phyloP scores from a whole-genome alignment of 1,140 invertebrate species.

The Lepidurus couesii region DNA sequence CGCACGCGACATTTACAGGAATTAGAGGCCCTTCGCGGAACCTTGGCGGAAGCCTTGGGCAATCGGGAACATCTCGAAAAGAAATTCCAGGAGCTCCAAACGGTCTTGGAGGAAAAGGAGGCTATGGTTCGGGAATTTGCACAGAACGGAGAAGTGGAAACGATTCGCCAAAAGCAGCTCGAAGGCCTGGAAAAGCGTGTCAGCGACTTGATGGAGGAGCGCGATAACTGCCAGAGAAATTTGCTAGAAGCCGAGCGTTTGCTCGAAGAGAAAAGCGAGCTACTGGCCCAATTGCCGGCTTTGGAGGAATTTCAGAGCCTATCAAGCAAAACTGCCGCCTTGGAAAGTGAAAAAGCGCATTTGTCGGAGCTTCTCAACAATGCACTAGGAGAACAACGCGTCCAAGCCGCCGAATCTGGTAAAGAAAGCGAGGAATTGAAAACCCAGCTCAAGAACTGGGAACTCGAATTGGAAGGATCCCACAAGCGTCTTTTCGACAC shows the following conservation, averaged over 20 bases:
- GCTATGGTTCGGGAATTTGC: slow-evolving; percentile 21
- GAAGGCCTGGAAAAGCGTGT: slow-evolving; percentile 8
- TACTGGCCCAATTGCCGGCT: background rate
- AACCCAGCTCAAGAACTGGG: background rate
- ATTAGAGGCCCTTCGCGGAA: slow-evolving; percentile 15
- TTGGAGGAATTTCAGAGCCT: background rate
- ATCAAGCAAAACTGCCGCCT: background rate
- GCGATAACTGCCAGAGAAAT: background rate
- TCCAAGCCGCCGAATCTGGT: background rate
- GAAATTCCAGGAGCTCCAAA: background rate
- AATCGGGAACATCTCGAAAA: slow-evolving; percentile 26
- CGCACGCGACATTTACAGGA: slow-evolving; percentile 32
- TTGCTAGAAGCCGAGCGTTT: background rate
- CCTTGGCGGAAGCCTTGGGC: slow-evolving; percentile 9
- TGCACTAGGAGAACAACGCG: slow-evolving; percentile 17
- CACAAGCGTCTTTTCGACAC: background rate
- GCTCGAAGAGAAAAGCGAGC: background rate
- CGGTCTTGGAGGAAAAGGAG: background rate
- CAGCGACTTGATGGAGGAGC: background rate
- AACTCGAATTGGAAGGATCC: background rate
- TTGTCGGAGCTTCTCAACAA: slow-evolving; percentile 1
- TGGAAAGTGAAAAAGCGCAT: background rate
- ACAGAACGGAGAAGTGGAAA: slow-evolving; percentile 20
- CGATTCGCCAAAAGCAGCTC: background rate
- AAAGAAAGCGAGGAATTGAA: background rate